Conservation (phyloP, 2,797 vertebrate genomes). For the Gambusia yucatana region DNA sequence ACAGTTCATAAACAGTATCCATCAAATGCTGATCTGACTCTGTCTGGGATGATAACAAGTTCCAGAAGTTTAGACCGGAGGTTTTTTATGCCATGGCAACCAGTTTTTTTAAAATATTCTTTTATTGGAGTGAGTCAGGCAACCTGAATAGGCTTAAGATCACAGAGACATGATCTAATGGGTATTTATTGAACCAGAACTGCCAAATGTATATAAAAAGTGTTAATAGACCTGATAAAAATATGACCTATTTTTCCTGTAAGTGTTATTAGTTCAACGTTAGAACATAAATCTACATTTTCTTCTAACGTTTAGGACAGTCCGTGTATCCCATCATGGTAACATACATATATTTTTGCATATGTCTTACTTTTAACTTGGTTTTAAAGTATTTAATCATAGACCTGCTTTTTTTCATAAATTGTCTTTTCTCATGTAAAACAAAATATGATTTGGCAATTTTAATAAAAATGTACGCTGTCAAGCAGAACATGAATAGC, state of each 20-base stretch:
- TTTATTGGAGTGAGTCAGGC: conserved; percentile 24
- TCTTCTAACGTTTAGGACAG: neutral
- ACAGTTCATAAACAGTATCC: conserved; percentile 42
- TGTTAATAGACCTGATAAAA: conserved; percentile 20
- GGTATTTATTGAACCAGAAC: conserved; percentile 44
- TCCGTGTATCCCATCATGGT: neutral
- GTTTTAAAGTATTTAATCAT: neutral
- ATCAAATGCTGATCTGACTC: conserved; percentile 28
- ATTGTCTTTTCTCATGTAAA: neutral
- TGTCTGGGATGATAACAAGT: conserved; percentile 24
- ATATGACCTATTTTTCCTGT: conserved; percentile 2
- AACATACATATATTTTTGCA: neutral
- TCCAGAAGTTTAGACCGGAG: conserved; percentile 12
- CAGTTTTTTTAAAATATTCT: conserved; percentile 1
- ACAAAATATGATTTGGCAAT: neutral
- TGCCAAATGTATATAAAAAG: conserved; percentile 34
- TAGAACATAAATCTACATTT: neutral
- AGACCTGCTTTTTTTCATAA: neutral
- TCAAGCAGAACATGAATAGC: neutral
- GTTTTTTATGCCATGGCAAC: conserved; percentile 30
- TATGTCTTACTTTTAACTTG: neutral
- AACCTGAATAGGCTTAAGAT: conserved; percentile 39
- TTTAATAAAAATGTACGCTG: neutral
- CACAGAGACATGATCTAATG: conserved; percentile 38
- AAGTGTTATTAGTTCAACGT: neutral